Evolutionary conservation across 2,888 invertebrate species (phyloP).

Genomic region (Creontiades dilutus): DNA sequence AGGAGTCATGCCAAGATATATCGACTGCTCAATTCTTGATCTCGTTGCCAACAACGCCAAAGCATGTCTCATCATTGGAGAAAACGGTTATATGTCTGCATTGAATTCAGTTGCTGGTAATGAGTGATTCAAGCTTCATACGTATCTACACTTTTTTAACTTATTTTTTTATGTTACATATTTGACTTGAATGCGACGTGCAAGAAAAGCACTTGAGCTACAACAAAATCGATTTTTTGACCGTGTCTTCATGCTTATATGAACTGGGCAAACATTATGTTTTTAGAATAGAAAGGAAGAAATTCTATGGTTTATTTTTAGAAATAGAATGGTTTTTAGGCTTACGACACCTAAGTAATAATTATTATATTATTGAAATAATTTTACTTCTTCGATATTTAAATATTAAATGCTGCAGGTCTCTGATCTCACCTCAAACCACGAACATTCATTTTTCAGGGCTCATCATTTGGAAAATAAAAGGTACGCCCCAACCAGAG

Average conservation of each 20-base stretch:
- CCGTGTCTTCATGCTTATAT: too few relatives aligned
- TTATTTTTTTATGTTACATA: too few relatives aligned
- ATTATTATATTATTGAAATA: neutral
- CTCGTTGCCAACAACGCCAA: slow-evolving; percentile 85
- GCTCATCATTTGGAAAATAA: slow-evolving; percentile 71
- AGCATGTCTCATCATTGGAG: slow-evolving; percentile 88
- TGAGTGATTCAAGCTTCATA: neutral
- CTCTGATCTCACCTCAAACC: too few relatives aligned
- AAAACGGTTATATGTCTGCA: slow-evolving; percentile 83
- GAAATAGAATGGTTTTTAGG: too few relatives aligned
- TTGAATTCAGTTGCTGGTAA: slow-evolving; percentile 82
- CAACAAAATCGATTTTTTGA: too few relatives aligned
- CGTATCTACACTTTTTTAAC: too few relatives aligned
- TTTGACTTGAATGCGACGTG: neutral
- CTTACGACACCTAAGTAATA: too few relatives aligned
- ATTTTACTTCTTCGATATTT: neutral
- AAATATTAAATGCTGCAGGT: too few relatives aligned
- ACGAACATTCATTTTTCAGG: slow-evolving; percentile 43
- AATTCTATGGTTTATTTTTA: too few relatives aligned
- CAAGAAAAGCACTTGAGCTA: neutral
- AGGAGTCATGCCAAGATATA: slow-evolving; percentile 82
- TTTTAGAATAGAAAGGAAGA: too few relatives aligned
- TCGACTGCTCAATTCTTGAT: slow-evolving; percentile 87
- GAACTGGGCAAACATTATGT: too few relatives aligned
- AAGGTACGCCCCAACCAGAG: slow-evolving; percentile 54